Evolutionary conservation across 2,888 invertebrate genomes (phyloP), one percentile per base, ranked within the genome.

Genomic region (Latrodectus hesperus): DNA sequence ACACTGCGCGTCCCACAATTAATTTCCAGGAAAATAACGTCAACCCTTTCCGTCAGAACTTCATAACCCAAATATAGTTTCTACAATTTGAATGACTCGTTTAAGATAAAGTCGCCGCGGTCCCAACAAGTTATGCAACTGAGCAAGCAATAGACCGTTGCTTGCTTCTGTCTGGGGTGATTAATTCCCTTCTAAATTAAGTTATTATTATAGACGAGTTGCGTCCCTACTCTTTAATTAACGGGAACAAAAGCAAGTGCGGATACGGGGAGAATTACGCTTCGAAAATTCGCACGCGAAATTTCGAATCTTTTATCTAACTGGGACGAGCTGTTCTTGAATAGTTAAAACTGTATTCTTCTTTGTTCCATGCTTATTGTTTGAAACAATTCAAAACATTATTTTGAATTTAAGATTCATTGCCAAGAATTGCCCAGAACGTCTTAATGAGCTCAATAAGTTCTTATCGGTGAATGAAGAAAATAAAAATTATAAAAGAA

Each of bases 111-210:
- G 38, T 64, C 70, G 64, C 65, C 52, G 2, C 6, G 38, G 38
- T 38, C 38, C 6, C 38, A 1, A 3, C 38, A 38, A 38, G 38
- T 38, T 38, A 38, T 38, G 38, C 38, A 6, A 38, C 38, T 52
- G 11, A 68, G 71, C 49, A 73, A 73, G 80, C 52, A 65, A 38
- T 55, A 72, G 51, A 12, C 16, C 49, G 9, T 0, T 9, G 38
- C 49, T 64, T 26, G 72, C 17, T 16, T 72, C 17, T n/a, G n/a
- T 73, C 71, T 51, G 11, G 0, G 75, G 76, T 73, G 78, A 78
- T 78, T 77, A 73, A 84, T 72, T 84, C 52, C 22, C 77, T 51
- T 68, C 74, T 84, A 77, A 84, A 78, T 84, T 77, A 84, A 84
- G 67, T 84, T 84, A 84, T 78, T 84, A 78, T 78, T 78, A 78